Evolutionary conservation across 2,113 vertebrate genomes (phyloP), one percentile per base, ranked within the genome.

Genomic region (Natator depressus): DNA sequence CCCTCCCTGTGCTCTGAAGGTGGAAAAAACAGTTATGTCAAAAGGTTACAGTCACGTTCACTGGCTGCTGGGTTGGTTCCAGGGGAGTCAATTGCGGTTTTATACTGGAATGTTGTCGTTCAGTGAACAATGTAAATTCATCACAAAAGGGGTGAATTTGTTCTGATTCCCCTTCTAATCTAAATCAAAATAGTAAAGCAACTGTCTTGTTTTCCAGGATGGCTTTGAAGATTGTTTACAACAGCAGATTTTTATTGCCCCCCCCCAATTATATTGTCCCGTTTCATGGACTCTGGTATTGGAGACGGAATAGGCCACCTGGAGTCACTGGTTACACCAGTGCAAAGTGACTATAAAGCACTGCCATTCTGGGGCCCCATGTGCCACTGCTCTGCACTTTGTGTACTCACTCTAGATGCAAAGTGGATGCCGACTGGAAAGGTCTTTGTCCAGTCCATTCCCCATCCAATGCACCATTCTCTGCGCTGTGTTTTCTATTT

Each of bases 161-260:
- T n/a, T 89, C 24, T 55, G 10, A 79, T 91, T 91, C 93, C 38
- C 76, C 95, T 96, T 94, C 94, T 87, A 78, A 94, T 90, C 89
- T 27, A 31, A 79, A 95, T 90, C 82, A 94, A 95, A 96, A 93
- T 83, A 90, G 89, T 59, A 94, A n/a, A 57, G 89, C 50, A 47
- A 22, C 25, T 80, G 19, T 10, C 24, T 27, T 46, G 72, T 76
- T 76, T 76, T 76, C 85, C 53, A 86, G 57, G n/a, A 8, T 3
- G 69, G 88, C 91, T 96, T 97, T 95, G 6, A 95, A 94, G 82
- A 94, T 76, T 94, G 76, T 89, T 93, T 95, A 5, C 91, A 87
- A n/a, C 6, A 82, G 54, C 0, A 57, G 47, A 57, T 94, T 94
- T 57, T 85, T 95, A 5, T 19, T 90, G 13, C 8, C 2, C 24